Evolutionary conservation across 2,888 invertebrate species (phyloP), one percentile per base, ranked within the genome.

Genomic region (Strigamia crassipes): DNA sequence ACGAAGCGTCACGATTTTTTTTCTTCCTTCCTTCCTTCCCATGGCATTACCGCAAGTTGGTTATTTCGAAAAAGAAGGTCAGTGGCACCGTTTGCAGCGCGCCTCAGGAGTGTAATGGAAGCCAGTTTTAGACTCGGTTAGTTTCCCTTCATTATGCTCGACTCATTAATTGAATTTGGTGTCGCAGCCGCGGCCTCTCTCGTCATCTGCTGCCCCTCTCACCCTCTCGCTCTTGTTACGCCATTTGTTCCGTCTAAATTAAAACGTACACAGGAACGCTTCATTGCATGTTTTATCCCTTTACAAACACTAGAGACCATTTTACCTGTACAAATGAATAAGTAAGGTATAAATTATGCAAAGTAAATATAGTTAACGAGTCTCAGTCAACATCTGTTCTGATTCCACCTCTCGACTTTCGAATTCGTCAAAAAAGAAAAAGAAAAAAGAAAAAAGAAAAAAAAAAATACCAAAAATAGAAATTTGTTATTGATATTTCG

Each of bases 111-210:
- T 51, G 51, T 51, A 51, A 51, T 51, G 10, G 51, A 51, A 51
- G 51, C 51, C n/a, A 10, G 51, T 51, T 51, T 51, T 51, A 51
- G 51, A 51, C n/a, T 51, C 51, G 51, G 51, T 51, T 51, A 3
- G 51, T 51, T 51, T 51, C 51, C 51, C 51, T 51, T 51, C 51
- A 51, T 51, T 51, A 51, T 51, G 51, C 51, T 51, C 51, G 51
- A n/a, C 51, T 51, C 51, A 51, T 51, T 51, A 51, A 51, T 51
- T 51, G 51, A 51, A 51, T 51, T 51, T 51, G 51, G 51, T 51
- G 51, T 51, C 51, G 51, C n/a, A 51, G 51, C 51, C 51, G 51
- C 51, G 51, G 51, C 51, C 51, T 51, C 51, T 51, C 51, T 51
- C 51, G 51, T 51, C 51, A 51, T 51, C 51, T 51, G 51, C 51